Percentiles rank a stretch among this genome's conserved stretches.
These are phyloP conservation scores for Trichonephila inaurata DNA, from an alignment of 1,140 invertebrate genomes.

Conservation along the genomic window DNA sequence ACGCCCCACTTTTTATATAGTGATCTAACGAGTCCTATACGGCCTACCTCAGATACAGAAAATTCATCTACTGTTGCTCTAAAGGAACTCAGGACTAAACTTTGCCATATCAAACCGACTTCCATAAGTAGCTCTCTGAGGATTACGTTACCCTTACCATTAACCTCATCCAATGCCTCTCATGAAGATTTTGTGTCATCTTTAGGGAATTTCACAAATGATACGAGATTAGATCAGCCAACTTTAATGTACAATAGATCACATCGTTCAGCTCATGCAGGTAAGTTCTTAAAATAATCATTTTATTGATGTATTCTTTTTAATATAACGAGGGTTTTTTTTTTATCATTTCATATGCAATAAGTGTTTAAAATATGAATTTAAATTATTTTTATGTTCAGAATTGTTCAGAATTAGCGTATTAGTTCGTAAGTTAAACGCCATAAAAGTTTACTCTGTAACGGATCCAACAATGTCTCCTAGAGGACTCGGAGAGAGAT, in stretches of 20 bases:
- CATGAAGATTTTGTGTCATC: slow-evolving; percentile 17
- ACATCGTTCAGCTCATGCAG: slow-evolving; percentile 51
- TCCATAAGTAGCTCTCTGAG: neutral
- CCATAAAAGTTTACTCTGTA: no score
- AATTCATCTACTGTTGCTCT: slow-evolving; percentile 60
- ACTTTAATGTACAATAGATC: slow-evolving; percentile 64
- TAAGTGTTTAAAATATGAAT: neutral
- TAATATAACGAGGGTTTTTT: no score
- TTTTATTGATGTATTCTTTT: neutral
- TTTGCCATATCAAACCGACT: slow-evolving; percentile 66
- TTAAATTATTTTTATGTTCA: neutral
- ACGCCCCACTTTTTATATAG: slow-evolving; percentile 81
- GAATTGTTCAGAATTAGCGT: neutral
- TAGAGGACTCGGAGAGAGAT: no score
- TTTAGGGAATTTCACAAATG: slow-evolving; percentile 31
- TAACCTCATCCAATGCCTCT: slow-evolving; percentile 33
- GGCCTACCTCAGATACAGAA: slow-evolving; percentile 31
- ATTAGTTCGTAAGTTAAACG: neutral
- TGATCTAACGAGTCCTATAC: slow-evolving; percentile 36
- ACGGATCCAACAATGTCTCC: no score
- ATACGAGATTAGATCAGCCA: neutral
- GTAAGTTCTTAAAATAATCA: neutral
- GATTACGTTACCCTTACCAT: neutral
- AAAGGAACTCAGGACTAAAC: slow-evolving; percentile 65
- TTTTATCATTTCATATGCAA: no score